Conservation (phyloP, 2,888 invertebrate genomes). For the Lasioglossum oenotherae region DNA sequence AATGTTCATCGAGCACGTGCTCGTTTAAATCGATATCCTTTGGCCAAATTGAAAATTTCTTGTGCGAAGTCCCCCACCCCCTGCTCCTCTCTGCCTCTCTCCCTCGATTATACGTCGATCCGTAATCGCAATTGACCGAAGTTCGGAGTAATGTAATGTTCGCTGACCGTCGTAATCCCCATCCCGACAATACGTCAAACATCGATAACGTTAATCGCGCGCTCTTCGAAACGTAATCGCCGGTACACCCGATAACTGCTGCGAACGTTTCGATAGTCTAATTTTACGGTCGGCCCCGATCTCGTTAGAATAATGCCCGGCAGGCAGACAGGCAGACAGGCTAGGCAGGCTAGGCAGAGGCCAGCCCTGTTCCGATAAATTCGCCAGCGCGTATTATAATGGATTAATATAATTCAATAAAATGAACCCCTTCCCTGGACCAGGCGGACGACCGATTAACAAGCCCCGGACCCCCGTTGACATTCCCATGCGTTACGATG, state of each 20-base stretch:
- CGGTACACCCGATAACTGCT: constrained; percentile 50
- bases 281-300: constrained; percentile 49
- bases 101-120: background rate
- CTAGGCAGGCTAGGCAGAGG: background rate
- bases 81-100: background rate
- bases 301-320: constrained; percentile 50
- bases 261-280: constrained; percentile 58
- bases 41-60: constrained; percentile 6
- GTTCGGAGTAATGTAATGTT: constrained; percentile 29
- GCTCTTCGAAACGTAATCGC: constrained; percentile 55
- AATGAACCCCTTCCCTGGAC: constrained; percentile 30
- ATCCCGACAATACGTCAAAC: constrained; percentile 57
- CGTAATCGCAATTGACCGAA: constrained; percentile 11
- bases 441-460: constrained; percentile 53
- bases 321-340: background rate
- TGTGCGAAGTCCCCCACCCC: background rate
- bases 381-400: constrained; percentile 54
- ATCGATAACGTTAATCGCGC: constrained; percentile 60
- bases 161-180: constrained; percentile 52
- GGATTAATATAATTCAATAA: constrained; percentile 67
- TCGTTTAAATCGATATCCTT: constrained; percentile 1
- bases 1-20: background rate
- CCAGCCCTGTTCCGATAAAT: constrained; percentile 46
- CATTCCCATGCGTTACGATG: constrained; percentile 63
- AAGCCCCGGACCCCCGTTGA: constrained; percentile 46